These are phyloP conservation scores for Hyaena hyaena DNA, from an alignment of 2,113 vertebrate genomes.

Conservation along the genomic window DNA sequence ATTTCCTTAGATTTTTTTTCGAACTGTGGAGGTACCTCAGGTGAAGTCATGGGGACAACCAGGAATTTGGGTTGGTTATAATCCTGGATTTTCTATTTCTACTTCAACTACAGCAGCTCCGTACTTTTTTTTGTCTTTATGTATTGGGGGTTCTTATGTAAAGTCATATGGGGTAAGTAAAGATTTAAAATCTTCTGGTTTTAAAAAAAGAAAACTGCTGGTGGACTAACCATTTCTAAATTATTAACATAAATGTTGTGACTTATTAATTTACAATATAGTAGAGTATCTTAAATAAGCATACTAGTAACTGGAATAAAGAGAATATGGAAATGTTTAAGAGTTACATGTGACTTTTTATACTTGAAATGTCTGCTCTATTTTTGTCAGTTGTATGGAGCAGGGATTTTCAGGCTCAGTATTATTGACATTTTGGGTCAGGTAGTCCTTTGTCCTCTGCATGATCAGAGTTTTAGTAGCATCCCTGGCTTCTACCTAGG, in stretches of 20 bases:
- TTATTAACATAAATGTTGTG: slow-evolving; percentile 38
- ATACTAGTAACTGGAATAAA: slow-evolving; percentile 7
- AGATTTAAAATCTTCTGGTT: neutral
- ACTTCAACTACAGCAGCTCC: neutral
- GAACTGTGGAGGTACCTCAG: neutral
- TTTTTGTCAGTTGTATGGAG: slow-evolving; percentile 22
- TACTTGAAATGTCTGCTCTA: neutral
- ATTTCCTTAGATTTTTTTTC: slow-evolving; percentile 50
- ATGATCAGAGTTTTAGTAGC: neutral
- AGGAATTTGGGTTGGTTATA: neutral
- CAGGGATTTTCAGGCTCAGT: neutral
- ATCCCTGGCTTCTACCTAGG: neutral
- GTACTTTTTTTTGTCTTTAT: neutral
- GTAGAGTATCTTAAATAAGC: slow-evolving; percentile 15
- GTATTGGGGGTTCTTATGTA: neutral
- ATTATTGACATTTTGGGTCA: neutral
- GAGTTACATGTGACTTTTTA: slow-evolving; percentile 2
- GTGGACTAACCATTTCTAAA: slow-evolving; percentile 20
- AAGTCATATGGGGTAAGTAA: neutral
- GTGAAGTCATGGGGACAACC: neutral
- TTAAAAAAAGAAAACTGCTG: neutral
- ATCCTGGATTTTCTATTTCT: slow-evolving; percentile 52
- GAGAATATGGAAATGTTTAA: neutral
- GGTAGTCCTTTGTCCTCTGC: neutral
- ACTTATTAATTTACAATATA: neutral